Base-by-base conservation (phyloP, 2,797 vertebrate genomes). In the Euthynnus affinis region DNA sequence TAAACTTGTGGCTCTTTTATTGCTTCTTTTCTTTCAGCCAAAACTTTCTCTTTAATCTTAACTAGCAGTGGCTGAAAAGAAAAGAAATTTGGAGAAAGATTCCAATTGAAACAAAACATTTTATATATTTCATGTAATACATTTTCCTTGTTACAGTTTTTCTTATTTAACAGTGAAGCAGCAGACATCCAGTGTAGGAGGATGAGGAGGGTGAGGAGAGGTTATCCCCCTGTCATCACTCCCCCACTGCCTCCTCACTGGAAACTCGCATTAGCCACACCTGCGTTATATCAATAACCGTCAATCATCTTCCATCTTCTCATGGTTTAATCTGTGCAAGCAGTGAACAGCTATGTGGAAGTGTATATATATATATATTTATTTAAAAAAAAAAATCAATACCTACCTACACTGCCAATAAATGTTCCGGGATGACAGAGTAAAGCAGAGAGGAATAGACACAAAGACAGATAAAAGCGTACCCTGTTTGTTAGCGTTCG, bases 1-100 rank as follows among this genome's bases (percentile, higher is more conserved):
- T 76, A 68, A 80, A 82, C 55, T 17, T 82, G 70, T 59, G 65
- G 71, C 59, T 81, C 60, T 81, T 81, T 78, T 68, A 83, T 56
- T 76, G 65, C 64, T 63, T 14, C n/a, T 18, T 23, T 74, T n/a
- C 40, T 55, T 73, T 71, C 8, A 64, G 74, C 64, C 55, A 68
- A 69, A 76, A 25, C 20, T 27, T 25, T 23, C 66, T 62, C 60
- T 69, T 42, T 71, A 77, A 76, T 74, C 77, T 53, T 46, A 79
- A 78, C 20, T 49, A 57, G 44, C 48, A 1, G 6, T 56, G 49
- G 53, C 51, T 40, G n/a, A 52, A 64, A 61, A 8, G 14, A n/a
- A 37, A 46, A 42, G 3, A 22, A 59, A 68, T 14, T 1, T 1
- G 17, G 25, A 62, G 10, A 49, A 49, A 48, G 22, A 42, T 22